Evolutionary conservation across 2,113 vertebrate genomes (phyloP), one percentile per base, ranked within the genome.

Genomic region (Engraulis encrasicolus): DNA sequence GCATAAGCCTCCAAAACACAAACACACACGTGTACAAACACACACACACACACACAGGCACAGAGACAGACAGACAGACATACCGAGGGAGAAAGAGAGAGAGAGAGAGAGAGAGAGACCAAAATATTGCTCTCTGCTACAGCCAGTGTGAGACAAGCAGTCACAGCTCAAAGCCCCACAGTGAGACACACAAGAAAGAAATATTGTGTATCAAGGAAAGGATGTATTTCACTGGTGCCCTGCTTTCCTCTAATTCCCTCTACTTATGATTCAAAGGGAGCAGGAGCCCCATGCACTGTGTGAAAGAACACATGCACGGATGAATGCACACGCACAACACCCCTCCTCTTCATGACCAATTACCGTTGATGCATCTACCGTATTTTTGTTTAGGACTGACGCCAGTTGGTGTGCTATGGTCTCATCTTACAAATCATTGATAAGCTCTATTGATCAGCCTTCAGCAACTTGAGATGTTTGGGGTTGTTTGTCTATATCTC

Each of bases 381-480:
- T n/a, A n/a, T n/a, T 88, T 90, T 86, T 78, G 85, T 85, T 86
- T 85, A 82, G 81, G 85, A 82, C 86, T 87, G 48, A 87, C 82
- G 58, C 81, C 83, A 54, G 78, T 82, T 84, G 82, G 82, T 48
- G 80, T 81, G 84, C 81, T 79, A 86, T 82, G 87, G 79, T 83
- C 83, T 84, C 80, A 79, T 88, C 82, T 89, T 85, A 84, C 81
- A n/a, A 58, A 52, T 23, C 52, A 88, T 88, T 74, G 85, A 91
- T 91, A 78, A 40, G 79, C 50, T 79, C 31, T 81, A 91, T 90
- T 82, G 89, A 90, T 89, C 80, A 77, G 84, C 20, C 27, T 89
- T 82, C 85, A 88, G 85, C 71, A 85, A 89, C 77, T 31, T 9
- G 84, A 88, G 82, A 90, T 80, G 81, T 81, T 45, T 79, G 82